Percentiles rank a stretch among this genome's conserved stretches.
phyloP scores from a whole-genome alignment of 2,797 vertebrate genomes.

The Aphelocoma californica region DNA sequence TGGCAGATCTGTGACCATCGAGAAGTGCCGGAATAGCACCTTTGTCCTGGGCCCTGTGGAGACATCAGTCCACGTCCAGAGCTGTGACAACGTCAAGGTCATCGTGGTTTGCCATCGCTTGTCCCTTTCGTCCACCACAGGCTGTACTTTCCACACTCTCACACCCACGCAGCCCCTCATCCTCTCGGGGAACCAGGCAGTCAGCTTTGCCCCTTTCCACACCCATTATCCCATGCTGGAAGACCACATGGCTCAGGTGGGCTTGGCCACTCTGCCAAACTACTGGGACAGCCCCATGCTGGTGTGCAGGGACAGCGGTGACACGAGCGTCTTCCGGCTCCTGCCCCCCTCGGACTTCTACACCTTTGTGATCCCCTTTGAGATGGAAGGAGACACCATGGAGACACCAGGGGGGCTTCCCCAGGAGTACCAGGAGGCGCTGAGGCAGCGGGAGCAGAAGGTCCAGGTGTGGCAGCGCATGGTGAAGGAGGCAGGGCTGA shows the following conservation, averaged over 20 bases:
- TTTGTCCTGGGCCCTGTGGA: slow-evolving; percentile 94
- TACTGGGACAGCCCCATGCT: slow-evolving; percentile 88
- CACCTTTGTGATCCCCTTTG: slow-evolving; percentile 87
- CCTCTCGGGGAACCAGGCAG: slow-evolving; percentile 84
- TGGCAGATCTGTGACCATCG: slow-evolving; percentile 88
- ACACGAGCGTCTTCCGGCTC: slow-evolving; percentile 77
- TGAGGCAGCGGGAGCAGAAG: slow-evolving; percentile 81
- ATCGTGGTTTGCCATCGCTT: slow-evolving; percentile 85
- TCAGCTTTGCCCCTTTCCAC: slow-evolving; percentile 92
- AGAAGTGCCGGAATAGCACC: slow-evolving; percentile 90
- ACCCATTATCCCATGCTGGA: slow-evolving; percentile 93
- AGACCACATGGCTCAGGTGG: slow-evolving; percentile 94
- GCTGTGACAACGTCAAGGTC: slow-evolving; percentile 86
- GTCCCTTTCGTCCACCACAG: slow-evolving; percentile 79
- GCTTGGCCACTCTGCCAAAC: slow-evolving; percentile 92
- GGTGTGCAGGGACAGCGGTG: slow-evolving; percentile 78
- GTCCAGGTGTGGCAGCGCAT: slow-evolving; percentile 90
- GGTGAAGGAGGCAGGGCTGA: slow-evolving; percentile 86
- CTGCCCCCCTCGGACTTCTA: slow-evolving; percentile 85
- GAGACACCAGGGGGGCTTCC: slow-evolving; percentile 92
- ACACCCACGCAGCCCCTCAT: slow-evolving; percentile 89
- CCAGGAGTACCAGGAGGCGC: slow-evolving; percentile 77
- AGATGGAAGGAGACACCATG: slow-evolving; percentile 93
- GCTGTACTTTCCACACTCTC: slow-evolving; percentile 83
- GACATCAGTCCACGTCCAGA: slow-evolving; percentile 85